These are phyloP conservation scores for Melanostigma gelatinosum DNA, from an alignment of 2,113 vertebrate species.

Conservation along the genomic window DNA sequence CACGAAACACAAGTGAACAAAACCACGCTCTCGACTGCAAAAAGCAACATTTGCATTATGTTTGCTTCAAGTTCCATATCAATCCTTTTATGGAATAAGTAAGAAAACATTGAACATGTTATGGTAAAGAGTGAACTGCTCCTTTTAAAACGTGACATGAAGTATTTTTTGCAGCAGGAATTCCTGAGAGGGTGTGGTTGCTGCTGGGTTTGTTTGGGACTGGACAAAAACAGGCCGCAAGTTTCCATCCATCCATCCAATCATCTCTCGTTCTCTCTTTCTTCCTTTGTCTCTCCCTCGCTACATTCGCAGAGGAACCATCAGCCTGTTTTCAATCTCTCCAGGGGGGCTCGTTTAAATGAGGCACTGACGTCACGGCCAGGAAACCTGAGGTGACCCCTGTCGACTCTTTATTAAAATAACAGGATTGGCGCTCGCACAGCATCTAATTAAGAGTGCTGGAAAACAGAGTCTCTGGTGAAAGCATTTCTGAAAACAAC, in stretches of 20 bases:
- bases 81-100: constrained; percentile 2
- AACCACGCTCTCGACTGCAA: background rate
- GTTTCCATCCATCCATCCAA: constrained; percentile 67
- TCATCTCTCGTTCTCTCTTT: constrained; percentile 12
- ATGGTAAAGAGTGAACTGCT: constrained; percentile 26
- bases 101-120: constrained; percentile 14
- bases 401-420: constrained; percentile 49
- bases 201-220: constrained; percentile 63
- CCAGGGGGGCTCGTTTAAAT: constrained; percentile 46
- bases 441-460: constrained; percentile 40
- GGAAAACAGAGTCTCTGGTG: constrained; percentile 5
- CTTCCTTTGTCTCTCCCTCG: constrained; percentile 40
- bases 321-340: constrained; percentile 56
- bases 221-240: constrained; percentile 70
- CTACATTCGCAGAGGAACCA: constrained; percentile 27
- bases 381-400: constrained; percentile 60
- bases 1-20: background rate
- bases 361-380: constrained; percentile 51
- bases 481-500: constrained; percentile 31
- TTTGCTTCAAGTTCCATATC: background rate
- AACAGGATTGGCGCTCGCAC: constrained; percentile 36
- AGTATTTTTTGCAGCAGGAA: constrained; percentile 66
- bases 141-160: constrained; percentile 58
- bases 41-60: background rate
- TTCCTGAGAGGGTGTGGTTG: constrained; percentile 79